phyloP scores from a whole-genome alignment of 2,113 vertebrate species.

The Orycteropus afer region DNA sequence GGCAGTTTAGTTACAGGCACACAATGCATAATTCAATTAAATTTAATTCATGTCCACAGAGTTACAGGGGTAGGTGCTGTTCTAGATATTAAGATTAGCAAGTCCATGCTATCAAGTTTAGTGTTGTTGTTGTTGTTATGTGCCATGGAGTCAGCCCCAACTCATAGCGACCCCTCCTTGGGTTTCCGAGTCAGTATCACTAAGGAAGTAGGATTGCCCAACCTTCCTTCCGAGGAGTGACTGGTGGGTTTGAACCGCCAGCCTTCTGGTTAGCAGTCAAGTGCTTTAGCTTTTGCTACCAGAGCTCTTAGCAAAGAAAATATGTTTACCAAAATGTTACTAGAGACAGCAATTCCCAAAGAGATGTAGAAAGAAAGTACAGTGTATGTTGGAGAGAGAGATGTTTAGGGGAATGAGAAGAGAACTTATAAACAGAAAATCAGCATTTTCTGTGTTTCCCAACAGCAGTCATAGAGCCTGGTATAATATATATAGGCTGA shows the following conservation, averaged over 20 bases:
- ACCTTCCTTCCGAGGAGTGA: no score
- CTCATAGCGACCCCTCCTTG: no score
- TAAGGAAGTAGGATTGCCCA: no score
- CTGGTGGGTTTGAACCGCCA: no score
- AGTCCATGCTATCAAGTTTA: background rate
- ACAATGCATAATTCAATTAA: conserved; percentile 37
- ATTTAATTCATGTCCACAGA: background rate
- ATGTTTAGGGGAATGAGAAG: background rate
- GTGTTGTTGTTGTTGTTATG: no score
- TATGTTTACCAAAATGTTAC: background rate
- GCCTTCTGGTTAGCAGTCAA: no score
- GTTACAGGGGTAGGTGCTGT: background rate
- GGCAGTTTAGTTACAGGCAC: background rate
- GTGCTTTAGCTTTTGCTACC: no score
- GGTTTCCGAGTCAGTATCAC: no score
- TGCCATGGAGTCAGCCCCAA: no score
- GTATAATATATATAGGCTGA: background rate
- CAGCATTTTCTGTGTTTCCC: background rate
- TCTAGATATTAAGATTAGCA: background rate
- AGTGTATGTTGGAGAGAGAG: background rate
- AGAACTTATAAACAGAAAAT: background rate
- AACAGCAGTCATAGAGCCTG: background rate
- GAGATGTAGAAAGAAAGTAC: background rate
- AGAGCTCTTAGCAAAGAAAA: background rate
- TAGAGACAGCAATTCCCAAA: background rate